Evolutionary conservation across 2,888 invertebrate species (phyloP).

Genomic region (Hypolimnas misippus): DNA sequence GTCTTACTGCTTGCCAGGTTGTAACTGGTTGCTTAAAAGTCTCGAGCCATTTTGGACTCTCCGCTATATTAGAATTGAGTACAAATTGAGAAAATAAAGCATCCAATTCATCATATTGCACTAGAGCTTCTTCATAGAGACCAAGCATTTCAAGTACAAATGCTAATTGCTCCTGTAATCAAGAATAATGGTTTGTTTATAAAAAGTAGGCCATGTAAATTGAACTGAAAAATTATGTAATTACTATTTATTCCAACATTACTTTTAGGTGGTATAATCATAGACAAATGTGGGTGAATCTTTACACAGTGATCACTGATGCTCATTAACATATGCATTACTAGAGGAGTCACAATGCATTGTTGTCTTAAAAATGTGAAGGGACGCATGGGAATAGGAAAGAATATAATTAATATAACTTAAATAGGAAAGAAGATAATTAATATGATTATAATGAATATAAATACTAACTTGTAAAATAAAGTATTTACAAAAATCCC

Average conservation of each 20-base stretch:
- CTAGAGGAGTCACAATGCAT: too few relatives aligned
- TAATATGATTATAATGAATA: too few relatives aligned
- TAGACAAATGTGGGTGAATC: too few relatives aligned
- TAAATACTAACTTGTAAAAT: slow-evolving; percentile 92
- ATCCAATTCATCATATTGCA: slow-evolving; percentile 98
- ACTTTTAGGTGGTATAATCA: too few relatives aligned
- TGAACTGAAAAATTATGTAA: not conserved
- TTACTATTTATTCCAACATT: too few relatives aligned
- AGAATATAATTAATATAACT: too few relatives aligned
- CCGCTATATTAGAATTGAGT: slow-evolving; percentile 95
- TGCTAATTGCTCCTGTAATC: slow-evolving; percentile 95
- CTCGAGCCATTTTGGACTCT: slow-evolving; percentile 93
- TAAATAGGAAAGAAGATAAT: too few relatives aligned
- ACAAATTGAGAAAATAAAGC: slow-evolving; percentile 98
- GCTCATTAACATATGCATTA: not conserved
- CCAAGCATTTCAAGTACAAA: slow-evolving; percentile 97
- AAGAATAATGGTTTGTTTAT: slow-evolving; percentile 32
- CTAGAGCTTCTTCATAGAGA: slow-evolving; percentile 95
- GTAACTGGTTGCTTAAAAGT: slow-evolving; percentile 91
- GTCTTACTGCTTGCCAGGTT: slow-evolving; percentile 92
- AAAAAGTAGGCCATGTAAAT: slow-evolving; percentile 2
- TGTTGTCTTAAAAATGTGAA: too few relatives aligned
- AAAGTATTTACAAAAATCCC: slow-evolving; percentile 98
- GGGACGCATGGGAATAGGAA: too few relatives aligned
- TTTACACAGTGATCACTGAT: too few relatives aligned